Base-by-base conservation (phyloP, 2,888 invertebrate species). In the Orthosia incerta region DNA sequence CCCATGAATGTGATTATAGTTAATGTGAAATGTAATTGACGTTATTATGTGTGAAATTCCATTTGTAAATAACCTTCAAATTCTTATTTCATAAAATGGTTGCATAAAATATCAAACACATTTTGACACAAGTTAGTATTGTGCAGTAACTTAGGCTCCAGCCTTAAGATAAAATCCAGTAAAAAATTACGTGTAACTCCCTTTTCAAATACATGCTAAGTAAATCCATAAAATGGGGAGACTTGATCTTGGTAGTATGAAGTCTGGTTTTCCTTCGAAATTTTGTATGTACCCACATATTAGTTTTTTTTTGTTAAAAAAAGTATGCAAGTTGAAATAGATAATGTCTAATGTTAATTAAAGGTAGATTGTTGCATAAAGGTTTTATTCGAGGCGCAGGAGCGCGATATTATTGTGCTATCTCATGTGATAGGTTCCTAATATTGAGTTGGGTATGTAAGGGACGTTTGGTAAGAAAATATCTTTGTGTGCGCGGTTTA, bases 311-410 rank as follows among this genome's bases (percentile, higher is more conserved):
- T 79, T 70, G 57, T n/a, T 71, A 60, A 70, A 77, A 73, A 23
- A 64, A 61, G 46, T 31, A 51, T 62, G 67, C 59, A 74, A 75
- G 64, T 79, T 71, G 53, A 71, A 59, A 59, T 65, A 62, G 60
- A 67, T 76, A 68, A 79, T 59, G 79, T 85, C 86, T 88, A 87
- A 79, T 76, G 84, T 84, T 82, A 84, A 69, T 74, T 75, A 57
- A 75, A 72, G 65, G 75, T 82, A 76, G 62, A n/a, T n/a, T n/a
- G n/a, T n/a, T n/a, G n/a, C n/a, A n/a, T n/a, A n/a, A n/a, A n/a
- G n/a, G n/a, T 72, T 88, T 96, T 97, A 98, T 96, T 99, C 98
- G 89, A 99, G 98, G 94, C 98, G 97, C 87, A 99, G 95, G 79
- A 99, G 97, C 95, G n/a, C n/a, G n/a, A n/a, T n/a, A 83, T 80